A percentile compares a stretch with the other conserved stretches of the same genome.
Conservation (phyloP, 2,113 vertebrate genomes). For the Oncorhynchus tshawytscha region DNA sequence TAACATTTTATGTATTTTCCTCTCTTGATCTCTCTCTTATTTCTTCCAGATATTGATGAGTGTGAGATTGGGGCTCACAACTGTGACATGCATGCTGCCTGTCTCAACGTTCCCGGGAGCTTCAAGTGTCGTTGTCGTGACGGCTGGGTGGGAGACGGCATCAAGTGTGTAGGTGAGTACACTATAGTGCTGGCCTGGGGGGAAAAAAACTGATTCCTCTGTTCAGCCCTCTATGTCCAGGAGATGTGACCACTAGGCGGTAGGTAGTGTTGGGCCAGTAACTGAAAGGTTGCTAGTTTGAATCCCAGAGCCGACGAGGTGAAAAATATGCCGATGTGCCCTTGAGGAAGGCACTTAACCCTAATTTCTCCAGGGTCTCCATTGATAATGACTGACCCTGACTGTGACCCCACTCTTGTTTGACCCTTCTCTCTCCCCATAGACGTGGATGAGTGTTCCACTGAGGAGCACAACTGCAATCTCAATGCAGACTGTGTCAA, state of each 20-base stretch:
- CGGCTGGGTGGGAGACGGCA: slow-evolving; percentile 88
- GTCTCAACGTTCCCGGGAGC: slow-evolving; percentile 88
- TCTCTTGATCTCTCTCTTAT: no score
- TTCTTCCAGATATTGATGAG: slow-evolving; percentile 83
- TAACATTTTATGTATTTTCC: neutral
- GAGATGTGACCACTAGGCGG: no score
- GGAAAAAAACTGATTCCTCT: neutral
- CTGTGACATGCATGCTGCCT: slow-evolving; percentile 87
- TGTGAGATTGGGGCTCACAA: slow-evolving; percentile 89
- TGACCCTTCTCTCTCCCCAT: neutral
- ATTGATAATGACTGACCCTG: no score
- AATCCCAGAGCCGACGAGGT: no score
- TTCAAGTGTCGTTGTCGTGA: slow-evolving; percentile 91
- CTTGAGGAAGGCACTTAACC: no score
- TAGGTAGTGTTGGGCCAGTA: no score
- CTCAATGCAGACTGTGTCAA: slow-evolving; percentile 86
- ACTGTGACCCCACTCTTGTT: no score
- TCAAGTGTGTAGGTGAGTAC: slow-evolving; percentile 87
- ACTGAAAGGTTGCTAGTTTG: no score
- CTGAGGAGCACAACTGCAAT: slow-evolving; percentile 85
- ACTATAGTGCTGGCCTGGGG: neutral
- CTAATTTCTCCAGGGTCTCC: no score
- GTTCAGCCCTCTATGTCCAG: no score
- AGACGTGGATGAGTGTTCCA: slow-evolving; percentile 89
- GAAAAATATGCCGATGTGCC: no score